Evolutionary conservation across 1,140 invertebrate genomes (phyloP), one percentile per base, ranked within the genome.

Genomic region (Tenebrio molitor): DNA sequence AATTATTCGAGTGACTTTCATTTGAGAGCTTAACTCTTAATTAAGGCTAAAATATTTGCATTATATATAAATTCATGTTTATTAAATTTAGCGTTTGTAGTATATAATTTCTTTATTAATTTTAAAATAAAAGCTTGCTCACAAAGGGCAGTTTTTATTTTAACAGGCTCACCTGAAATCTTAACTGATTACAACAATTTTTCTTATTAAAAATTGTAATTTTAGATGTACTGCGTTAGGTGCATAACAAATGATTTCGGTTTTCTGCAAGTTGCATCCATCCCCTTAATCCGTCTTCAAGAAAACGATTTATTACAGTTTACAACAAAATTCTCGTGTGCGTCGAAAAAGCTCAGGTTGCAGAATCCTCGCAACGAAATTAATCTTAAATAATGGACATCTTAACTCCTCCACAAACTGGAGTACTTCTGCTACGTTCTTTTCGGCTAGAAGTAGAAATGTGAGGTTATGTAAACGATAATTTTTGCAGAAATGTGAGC

Each of bases 361-460:
- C 21, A n/a, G 50, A 34, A 58, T 58, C 23, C 25, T 25, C 12
- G 7, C 21, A 14, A 6, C 23, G 23, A 25, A 50, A 58, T 58
- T 58, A 58, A 58, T 58, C 50, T 58, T 58, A 58, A 58, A 58
- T 58, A 58, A 58, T 29, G 50, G 23, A 29, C 23, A 58, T 23
- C 50, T 58, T 29, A 58, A 58, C 50, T 33, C 50, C 29, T 58
- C 50, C 50, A 15, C 21, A 58, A 58, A 58, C 50, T 58, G 12
- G 50, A 58, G 15, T 23, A 15, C 19, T 58, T 58, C 50, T 58
- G 25, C 25, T 29, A 29, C 8, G 3, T 39, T 39, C 36, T 39
- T 39, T 39, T 39, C 2, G 8, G 8, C 3, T 29, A 8, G 25
- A 29, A 29, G 8, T 29, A 29, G 25, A 29, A 29, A 29, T 29